Evolutionary conservation across 2,113 vertebrate genomes (phyloP).

Genomic region (Psittacula cyanocephala): DNA sequence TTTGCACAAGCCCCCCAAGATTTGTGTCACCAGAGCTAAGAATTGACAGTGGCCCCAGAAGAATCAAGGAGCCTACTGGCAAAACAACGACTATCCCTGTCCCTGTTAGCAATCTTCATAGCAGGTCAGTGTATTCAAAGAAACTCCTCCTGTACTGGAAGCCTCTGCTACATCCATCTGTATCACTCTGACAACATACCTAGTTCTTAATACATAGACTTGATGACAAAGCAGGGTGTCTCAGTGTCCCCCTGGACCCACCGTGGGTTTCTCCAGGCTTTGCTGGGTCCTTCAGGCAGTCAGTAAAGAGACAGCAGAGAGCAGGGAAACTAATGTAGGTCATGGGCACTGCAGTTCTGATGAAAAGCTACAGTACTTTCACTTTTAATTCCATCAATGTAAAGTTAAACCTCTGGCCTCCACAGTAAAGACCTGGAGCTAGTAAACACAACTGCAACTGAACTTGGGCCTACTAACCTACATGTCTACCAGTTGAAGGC

Average conservation of each 20-base stretch:
- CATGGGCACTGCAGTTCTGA: not conserved
- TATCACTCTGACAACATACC: not conserved
- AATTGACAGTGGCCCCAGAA: not conserved
- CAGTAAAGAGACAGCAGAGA: not conserved
- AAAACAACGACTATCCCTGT: not conserved
- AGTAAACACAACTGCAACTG: slow-evolving; percentile 6
- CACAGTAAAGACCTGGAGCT: not conserved
- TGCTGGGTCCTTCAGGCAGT: not conserved
- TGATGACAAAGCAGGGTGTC: not conserved
- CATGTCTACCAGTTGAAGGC: not conserved
- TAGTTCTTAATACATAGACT: not conserved
- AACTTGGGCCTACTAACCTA: slow-evolving; percentile 43
- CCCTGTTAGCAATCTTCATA: not conserved
- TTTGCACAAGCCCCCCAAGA: not conserved
- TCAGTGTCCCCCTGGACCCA: not conserved
- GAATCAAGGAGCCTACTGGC: not conserved
- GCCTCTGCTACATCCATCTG: not conserved
- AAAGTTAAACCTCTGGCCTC: not conserved
- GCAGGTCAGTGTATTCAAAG: not conserved
- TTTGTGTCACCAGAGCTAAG: not conserved
- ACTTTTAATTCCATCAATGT: slow-evolving; percentile 40
- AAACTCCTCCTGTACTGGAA: not conserved
- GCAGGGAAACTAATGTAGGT: not conserved
- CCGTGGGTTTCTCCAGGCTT: not conserved
- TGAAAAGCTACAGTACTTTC: slow-evolving; percentile 33